Conservation (phyloP, 2,888 invertebrate genomes). For the Hirudinaria manillensis region DNA sequence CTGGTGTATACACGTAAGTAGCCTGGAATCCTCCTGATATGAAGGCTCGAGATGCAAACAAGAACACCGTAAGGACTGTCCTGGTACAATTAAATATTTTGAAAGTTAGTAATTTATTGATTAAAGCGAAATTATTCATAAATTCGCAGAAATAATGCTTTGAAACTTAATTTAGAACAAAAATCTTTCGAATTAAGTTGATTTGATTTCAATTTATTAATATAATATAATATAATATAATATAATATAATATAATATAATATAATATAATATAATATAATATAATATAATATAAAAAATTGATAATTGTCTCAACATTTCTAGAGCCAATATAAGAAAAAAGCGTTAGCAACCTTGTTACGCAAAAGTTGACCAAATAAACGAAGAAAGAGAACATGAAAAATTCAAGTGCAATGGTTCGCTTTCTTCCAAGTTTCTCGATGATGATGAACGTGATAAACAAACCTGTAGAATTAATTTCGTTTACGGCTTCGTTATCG, state of each 20-base stretch:
- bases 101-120: background rate
- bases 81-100: slow-evolving; percentile 41
- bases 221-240: no score
- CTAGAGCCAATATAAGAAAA: background rate
- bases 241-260: no score
- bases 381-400: slow-evolving; percentile 69
- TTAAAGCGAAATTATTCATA: no score
- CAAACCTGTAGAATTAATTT: slow-evolving; percentile 66
- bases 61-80: slow-evolving; percentile 65
- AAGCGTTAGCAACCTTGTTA: slow-evolving; percentile 54
- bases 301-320: no score
- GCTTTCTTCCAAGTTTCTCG: slow-evolving; percentile 80
- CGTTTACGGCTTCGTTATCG: no score
- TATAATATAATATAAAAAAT: no score
- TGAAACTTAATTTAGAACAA: no score
- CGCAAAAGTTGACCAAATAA: slow-evolving; percentile 67
- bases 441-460: slow-evolving; percentile 82
- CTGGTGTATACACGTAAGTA: slow-evolving; percentile 89
- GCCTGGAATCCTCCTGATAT: slow-evolving; percentile 91
- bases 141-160: no score
- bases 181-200: no score
- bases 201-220: no score
- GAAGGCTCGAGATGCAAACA: slow-evolving; percentile 82
- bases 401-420: slow-evolving; percentile 88
- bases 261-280: no score